Conservation (phyloP, 1,140 invertebrate genomes). For the Hyles vespertilio region DNA sequence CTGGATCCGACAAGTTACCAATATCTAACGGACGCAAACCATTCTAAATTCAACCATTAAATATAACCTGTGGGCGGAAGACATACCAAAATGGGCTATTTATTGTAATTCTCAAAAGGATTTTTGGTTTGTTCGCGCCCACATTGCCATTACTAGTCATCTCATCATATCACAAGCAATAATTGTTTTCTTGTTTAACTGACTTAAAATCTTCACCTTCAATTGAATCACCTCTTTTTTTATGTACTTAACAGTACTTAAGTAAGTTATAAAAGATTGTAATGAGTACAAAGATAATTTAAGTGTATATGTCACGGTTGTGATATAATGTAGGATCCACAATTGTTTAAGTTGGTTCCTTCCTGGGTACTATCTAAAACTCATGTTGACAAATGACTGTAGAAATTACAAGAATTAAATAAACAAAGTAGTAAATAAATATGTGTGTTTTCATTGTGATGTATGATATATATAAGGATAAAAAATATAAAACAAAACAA, state of each 20-base stretch:
- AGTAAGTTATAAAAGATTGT: constrained; percentile 1
- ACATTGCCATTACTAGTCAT: constrained; percentile 2
- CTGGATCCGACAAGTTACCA: constrained; percentile 56
- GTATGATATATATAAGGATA: too few species aligned
- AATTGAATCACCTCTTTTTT: neutral
- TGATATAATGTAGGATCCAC: too few species aligned
- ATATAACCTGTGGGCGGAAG: neutral
- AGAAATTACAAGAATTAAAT: too few species aligned
- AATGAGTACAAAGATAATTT: constrained; percentile 6
- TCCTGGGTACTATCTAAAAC: too few species aligned
- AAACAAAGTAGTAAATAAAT: too few species aligned
- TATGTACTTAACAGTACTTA: neutral
- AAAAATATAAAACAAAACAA: constrained; percentile 21
- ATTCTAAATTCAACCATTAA: neutral
- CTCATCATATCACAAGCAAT: neutral
- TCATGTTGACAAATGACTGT: too few species aligned
- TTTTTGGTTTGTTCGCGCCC: neutral
- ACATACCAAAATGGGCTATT: neutral
- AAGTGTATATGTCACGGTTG: neutral
- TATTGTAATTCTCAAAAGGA: neutral
- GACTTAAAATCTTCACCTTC: neutral
- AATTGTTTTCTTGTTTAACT: constrained; percentile 1
- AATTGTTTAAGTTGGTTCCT: too few species aligned
- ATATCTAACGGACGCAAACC: constrained; percentile 22
- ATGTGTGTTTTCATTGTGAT: too few species aligned